Evolutionary conservation across 2,888 invertebrate species (phyloP), one percentile per base, ranked within the genome.

Genomic region (Mythimna vitellina): DNA sequence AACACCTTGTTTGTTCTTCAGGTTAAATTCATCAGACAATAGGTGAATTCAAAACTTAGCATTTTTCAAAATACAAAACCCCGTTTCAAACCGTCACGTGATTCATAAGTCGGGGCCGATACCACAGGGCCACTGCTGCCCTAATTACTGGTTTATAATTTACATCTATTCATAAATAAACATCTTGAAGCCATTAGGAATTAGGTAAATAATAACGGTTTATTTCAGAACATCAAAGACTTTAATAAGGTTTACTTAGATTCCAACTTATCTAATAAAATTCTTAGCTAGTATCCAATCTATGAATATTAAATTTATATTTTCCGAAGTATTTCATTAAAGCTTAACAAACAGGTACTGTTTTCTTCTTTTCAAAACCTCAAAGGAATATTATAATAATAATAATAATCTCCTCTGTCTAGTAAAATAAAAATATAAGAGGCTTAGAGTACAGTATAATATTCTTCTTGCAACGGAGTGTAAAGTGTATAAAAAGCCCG

Each of bases 401-500:
- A 54, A 75, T 76, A 73, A 82, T 75, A 79, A 73, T 77, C 65
- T 68, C 42, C 61, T 69, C 73, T 71, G 65, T 76, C 72, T 70
- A 46, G 64, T 0, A 68, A 80, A 81, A 78, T 72, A 86, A 85
- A 77, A 82, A 76, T 65, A 66, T 84, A 86, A 87, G 83, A 61
- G 56, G 84, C 84, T 88, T 83, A 84, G 10, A 65, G 49, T 65
- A 63, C 75, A 46, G 46, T 80, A 82, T 80, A 74, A 78, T 83
- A 81, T 75, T 83, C 70, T 68, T 56, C 74, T 80, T 77, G 73
- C 73, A 73, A 51, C 58, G 68, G 29, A 69, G 65, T 81, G 57
- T 71, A 80, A 81, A 81, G 60, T 77, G 68, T 78, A 67, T 73
- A 63, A 73, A 85, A 82, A 42, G 1, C 38, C 57, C 71, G 71